Conservation (phyloP, 2,113 vertebrate species). For the Salvelinus fontinalis region DNA sequence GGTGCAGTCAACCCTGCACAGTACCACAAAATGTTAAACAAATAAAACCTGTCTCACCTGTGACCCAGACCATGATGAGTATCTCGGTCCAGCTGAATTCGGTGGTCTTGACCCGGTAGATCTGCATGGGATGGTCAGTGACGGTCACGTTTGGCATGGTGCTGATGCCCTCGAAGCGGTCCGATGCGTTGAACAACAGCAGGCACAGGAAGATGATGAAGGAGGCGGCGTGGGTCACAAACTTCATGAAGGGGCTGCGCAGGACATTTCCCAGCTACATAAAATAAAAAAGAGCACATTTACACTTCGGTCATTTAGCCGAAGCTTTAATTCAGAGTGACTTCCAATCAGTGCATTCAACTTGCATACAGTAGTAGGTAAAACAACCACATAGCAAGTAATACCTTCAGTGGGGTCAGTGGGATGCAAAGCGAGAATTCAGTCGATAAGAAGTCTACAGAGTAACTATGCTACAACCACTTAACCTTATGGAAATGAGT, state of each 20-base stretch:
- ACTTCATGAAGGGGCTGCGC: constrained; percentile 91
- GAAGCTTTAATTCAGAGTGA: not conserved
- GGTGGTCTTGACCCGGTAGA: constrained; percentile 88
- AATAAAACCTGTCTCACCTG: constrained; percentile 71
- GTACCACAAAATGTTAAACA: no score
- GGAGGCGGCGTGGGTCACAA: constrained; percentile 87
- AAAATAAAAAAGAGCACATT: not conserved
- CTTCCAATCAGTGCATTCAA: not conserved
- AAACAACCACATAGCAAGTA: no score
- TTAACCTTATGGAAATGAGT: no score
- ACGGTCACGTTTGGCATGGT: constrained; percentile 84
- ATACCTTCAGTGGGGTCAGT: no score
- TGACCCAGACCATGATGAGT: constrained; percentile 90
- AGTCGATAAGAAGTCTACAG: no score
- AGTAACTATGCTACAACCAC: no score
- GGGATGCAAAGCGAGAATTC: no score
- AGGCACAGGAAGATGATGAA: constrained; percentile 91
- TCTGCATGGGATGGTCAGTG: constrained; percentile 84
- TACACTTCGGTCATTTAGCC: not conserved
- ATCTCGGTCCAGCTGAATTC: constrained; percentile 88
- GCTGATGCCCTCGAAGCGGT: constrained; percentile 85
- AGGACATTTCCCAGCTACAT: constrained; percentile 83
- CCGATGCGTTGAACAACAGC: constrained; percentile 88
- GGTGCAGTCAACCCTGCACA: no score
- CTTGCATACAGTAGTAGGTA: no score